phyloP scores from a whole-genome alignment of 2,113 vertebrate species.

The Pogonocichla stellata region DNA sequence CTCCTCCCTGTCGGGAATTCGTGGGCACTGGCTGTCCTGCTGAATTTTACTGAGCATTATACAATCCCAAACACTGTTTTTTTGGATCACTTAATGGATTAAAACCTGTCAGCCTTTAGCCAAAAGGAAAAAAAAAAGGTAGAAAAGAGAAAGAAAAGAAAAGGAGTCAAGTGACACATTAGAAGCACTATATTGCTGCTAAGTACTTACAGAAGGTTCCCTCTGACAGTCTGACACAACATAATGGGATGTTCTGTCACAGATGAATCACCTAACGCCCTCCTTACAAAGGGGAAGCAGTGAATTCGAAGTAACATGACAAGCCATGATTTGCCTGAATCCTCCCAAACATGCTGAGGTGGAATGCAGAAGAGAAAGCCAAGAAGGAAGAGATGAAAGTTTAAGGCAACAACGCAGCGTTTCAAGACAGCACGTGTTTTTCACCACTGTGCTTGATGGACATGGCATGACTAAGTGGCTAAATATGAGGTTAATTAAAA shows the following conservation, averaged over 20 bases:
- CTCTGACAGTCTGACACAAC: slow-evolving; percentile 80
- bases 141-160: background rate
- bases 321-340: slow-evolving; percentile 55
- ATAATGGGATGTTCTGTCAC: slow-evolving; percentile 71
- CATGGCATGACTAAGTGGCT: slow-evolving; percentile 76
- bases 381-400: slow-evolving; percentile 66
- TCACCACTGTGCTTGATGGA: slow-evolving; percentile 53
- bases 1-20: background rate
- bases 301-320: slow-evolving; percentile 60
- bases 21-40: background rate
- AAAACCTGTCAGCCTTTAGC: slow-evolving; percentile 73
- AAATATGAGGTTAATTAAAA: slow-evolving; percentile 82
- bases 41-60: background rate
- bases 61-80: slow-evolving; percentile 3
- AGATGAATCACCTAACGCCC: slow-evolving; percentile 67
- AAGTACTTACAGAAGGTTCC: slow-evolving; percentile 76
- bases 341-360: slow-evolving; percentile 63
- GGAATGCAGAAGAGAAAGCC: slow-evolving; percentile 72
- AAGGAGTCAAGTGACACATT: slow-evolving; percentile 68
- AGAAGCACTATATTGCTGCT: slow-evolving; percentile 22
- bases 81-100: slow-evolving; percentile 83
- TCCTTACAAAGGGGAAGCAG: slow-evolving; percentile 73
- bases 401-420: slow-evolving; percentile 21
- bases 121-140: background rate
- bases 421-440: slow-evolving; percentile 54